These are phyloP conservation scores for Distichodus sexfasciatus DNA, from an alignment of 2,797 vertebrate species.

Conservation along the genomic window DNA sequence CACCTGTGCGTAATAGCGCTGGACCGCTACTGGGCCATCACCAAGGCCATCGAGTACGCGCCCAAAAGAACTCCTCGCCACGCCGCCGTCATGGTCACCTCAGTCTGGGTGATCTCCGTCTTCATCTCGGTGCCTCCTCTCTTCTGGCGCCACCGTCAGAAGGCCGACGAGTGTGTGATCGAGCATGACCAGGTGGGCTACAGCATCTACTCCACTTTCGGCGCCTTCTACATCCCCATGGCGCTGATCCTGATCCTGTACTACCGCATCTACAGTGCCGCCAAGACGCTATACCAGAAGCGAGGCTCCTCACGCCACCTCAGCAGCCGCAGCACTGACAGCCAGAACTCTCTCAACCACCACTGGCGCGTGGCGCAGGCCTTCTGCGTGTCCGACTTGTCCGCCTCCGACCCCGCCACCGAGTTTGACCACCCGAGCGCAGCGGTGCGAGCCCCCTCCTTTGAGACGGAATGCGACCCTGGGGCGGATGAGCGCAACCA, in stretches of 20 bases:
- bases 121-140: conserved; percentile 87
- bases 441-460: too few species aligned
- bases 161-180: conserved; percentile 74
- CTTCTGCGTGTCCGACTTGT: conserved; percentile 80
- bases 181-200: conserved; percentile 85
- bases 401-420: conserved; percentile 74
- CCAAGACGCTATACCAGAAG: conserved; percentile 87
- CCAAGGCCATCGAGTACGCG: conserved; percentile 82
- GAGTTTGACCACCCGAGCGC: conserved; percentile 73
- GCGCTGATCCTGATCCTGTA: conserved; percentile 86
- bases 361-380: conserved; percentile 80
- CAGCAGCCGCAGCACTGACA: conserved; percentile 79
- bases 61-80: conserved; percentile 80
- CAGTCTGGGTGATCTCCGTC: conserved; percentile 82
- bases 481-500: conserved; percentile 75
- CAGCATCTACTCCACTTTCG: conserved; percentile 85
- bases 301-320: conserved; percentile 84
- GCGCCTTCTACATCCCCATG: conserved; percentile 89
- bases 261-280: conserved; percentile 83
- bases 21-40: conserved; percentile 92
- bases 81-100: conserved; percentile 77
- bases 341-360: conserved; percentile 77
- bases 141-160: conserved; percentile 79
- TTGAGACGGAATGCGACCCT: too few species aligned
- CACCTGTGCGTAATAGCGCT: conserved; percentile 87